A percentile compares a stretch with the other conserved stretches of the same genome.
phyloP scores from a whole-genome alignment of 2,113 vertebrate genomes.

The Ariopsis seemanni region DNA sequence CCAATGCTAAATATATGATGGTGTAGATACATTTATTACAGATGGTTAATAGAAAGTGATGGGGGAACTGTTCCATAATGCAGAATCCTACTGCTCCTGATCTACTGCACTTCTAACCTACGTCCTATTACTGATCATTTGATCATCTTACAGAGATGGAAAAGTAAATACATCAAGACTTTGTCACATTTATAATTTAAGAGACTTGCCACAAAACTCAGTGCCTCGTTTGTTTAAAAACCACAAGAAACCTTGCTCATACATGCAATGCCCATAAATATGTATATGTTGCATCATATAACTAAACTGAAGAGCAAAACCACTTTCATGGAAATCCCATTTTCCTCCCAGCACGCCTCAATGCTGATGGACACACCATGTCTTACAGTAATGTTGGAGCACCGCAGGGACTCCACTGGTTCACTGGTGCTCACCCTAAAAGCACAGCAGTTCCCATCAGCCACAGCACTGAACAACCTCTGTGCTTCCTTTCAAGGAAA shows the following conservation, averaged over 20 bases:
- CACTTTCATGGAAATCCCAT: neutral
- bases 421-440: slow-evolving; percentile 11
- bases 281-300: neutral
- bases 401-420: slow-evolving; percentile 26
- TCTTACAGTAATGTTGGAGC: slow-evolving; percentile 22
- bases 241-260: neutral
- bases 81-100: neutral
- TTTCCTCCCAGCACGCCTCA: slow-evolving; percentile 12
- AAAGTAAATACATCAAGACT: neutral
- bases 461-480: slow-evolving; percentile 16
- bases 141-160: neutral
- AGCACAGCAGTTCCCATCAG: slow-evolving; percentile 26
- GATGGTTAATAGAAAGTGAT: neutral
- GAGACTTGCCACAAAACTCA: neutral
- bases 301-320: neutral
- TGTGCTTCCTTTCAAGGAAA: neutral
- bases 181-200: neutral
- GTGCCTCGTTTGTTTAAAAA: neutral
- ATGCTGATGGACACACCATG: slow-evolving; percentile 22
- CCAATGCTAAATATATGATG: neutral
- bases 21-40: neutral
- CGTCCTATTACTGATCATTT: neutral
- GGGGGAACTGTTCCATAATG: neutral
- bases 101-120: neutral
- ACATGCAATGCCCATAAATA: neutral